phyloP scores from a whole-genome alignment of 2,113 vertebrate genomes.

The Ovibos moschatus region DNA sequence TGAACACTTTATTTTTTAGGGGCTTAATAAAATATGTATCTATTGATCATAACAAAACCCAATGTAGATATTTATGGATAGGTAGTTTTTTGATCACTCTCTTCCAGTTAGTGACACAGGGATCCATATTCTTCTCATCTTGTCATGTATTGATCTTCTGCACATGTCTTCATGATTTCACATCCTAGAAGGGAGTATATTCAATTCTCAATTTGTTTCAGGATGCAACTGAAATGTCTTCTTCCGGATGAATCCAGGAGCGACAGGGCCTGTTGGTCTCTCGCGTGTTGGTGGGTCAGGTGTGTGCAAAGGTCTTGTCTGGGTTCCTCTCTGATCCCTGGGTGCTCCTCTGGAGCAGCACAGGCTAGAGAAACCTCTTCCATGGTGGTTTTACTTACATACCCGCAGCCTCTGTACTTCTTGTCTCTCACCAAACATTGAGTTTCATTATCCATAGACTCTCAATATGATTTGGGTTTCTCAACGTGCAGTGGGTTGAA shows the following conservation, averaged over 20 bases:
- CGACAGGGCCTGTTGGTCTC: background rate
- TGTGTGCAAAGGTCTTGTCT: background rate
- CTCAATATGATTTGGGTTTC: background rate
- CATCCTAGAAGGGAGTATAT: background rate
- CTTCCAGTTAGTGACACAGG: background rate
- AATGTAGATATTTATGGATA: background rate
- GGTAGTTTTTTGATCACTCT: background rate
- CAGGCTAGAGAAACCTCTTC: accelerated
- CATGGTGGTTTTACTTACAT: background rate
- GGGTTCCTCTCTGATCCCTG: background rate
- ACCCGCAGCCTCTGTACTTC: background rate
- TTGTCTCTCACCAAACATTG: background rate
- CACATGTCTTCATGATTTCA: background rate
- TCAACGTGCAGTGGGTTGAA: background rate
- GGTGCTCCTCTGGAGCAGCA: background rate
- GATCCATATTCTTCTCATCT: background rate
- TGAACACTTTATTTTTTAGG: background rate
- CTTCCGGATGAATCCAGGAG: background rate
- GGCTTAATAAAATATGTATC: background rate
- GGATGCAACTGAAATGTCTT: background rate
- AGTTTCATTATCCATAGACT: background rate
- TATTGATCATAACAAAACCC: background rate
- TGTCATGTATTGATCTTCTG: background rate
- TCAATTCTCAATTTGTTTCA: background rate
- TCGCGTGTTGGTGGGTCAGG: background rate